A percentile compares a stretch with the other conserved stretches of the same genome.
Evolutionary conservation across 2,888 invertebrate species (phyloP).

Genomic region (Alsophila aescularia): DNA sequence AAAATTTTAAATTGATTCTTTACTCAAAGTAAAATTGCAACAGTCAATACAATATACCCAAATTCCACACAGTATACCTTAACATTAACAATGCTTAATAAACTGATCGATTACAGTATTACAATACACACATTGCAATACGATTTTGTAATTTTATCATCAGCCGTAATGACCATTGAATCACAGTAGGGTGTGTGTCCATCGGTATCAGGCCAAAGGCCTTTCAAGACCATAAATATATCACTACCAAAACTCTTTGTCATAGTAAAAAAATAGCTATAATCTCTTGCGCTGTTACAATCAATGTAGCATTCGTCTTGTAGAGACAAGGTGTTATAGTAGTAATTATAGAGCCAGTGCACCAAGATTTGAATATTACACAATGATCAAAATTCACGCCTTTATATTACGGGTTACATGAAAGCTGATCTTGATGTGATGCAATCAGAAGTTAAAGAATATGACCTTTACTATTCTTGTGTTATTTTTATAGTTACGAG

Average conservation of each 20-base stretch:
- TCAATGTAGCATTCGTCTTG: not conserved
- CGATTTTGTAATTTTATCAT: constrained; percentile 31
- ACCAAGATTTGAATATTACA: constrained; percentile 55
- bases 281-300: not conserved
- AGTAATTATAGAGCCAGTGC: constrained; percentile 4
- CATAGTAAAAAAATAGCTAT: not conserved
- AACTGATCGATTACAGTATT: constrained; percentile 26
- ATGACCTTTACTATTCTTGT: constrained; percentile 55
- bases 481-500: constrained; percentile 41
- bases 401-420: constrained; percentile 39
- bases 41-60: not conserved
- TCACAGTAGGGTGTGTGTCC: constrained; percentile 48
- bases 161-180: constrained; percentile 30
- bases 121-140: constrained; percentile 22
- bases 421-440: constrained; percentile 63
- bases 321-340: constrained; percentile 25
- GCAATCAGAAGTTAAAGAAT: constrained; percentile 50
- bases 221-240: constrained; percentile 30
- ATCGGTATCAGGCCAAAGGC: constrained; percentile 58
- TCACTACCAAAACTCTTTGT: not conserved
- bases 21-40: not conserved
- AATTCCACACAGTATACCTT: not conserved
- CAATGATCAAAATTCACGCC: constrained; percentile 69
- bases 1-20: too few relatives aligned
- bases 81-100: constrained; percentile 29